Conservation (phyloP, 2,888 invertebrate species). For the Nephrotoma appendiculata region DNA sequence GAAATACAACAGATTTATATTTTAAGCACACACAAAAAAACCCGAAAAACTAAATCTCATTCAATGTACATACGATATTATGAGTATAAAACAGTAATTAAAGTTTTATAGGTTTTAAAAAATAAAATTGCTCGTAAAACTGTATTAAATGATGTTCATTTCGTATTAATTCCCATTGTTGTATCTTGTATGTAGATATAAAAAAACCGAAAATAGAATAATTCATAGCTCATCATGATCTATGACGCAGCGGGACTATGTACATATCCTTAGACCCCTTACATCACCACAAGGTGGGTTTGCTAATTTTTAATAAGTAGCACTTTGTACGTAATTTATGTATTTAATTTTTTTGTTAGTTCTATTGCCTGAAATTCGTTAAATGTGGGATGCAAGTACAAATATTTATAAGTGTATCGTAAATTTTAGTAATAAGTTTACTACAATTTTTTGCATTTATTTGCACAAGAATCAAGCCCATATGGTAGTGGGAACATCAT, state of each 20-base stretch:
- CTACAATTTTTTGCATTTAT: no score
- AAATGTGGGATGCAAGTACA: no score
- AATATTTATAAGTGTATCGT: no score
- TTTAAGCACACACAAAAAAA: background rate
- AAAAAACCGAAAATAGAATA: background rate
- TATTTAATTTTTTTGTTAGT: no score
- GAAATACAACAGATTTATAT: background rate
- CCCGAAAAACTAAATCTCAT: background rate
- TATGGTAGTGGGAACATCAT: no score
- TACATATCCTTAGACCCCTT: background rate
- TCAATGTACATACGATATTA: background rate
- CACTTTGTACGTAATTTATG: no score
- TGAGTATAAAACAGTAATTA: background rate
- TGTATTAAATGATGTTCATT: background rate
- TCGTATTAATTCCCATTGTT: background rate
- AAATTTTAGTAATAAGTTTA: no score
- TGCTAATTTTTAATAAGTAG: no score
- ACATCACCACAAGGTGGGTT: no score
- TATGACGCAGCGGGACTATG: background rate
- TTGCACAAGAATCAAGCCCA: no score
- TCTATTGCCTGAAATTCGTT: no score
- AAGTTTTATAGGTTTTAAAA: background rate
- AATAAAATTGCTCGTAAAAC: background rate
- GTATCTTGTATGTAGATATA: background rate
- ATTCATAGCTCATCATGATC: background rate